Base-by-base conservation (phyloP, 2,888 invertebrate species). In the Polyommatus iphigenia region DNA sequence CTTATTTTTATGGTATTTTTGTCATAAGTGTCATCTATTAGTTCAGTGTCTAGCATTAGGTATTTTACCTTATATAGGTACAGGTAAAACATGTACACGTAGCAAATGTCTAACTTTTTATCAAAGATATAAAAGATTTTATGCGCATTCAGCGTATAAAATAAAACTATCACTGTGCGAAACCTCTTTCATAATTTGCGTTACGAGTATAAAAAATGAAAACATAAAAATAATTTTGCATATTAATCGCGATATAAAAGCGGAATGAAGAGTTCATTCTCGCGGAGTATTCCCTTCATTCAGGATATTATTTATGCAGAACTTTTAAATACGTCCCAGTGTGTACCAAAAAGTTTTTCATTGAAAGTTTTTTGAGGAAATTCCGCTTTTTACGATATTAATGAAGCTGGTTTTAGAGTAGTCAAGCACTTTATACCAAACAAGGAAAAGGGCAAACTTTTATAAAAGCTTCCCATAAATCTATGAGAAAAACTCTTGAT, bases 251-350 rank as follows among this genome's bases (percentile, higher is more conserved):
- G 13, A n/a, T 41, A 41, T 72, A 72, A 41, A 72, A 72, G 36
- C 8, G n/a, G 72, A 41, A 36, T 32, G 29, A 41, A 72, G 41
- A 41, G 72, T 41, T 41, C 41, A 41, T 8, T 24, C 29, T 71
- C 32, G 41, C 20, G 10, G 36, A 41, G 20, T 41, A 72, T 72
- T 72, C 41, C 10, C 72, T 41, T 20, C 41, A 41, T 41, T 36
- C 71, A 41, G 71, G n/a, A 67, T 72, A 72, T 75, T 75, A 75
- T 75, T 75, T 75, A 24, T 15, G 75, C 75, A 75, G 29, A 75
- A 54, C 54, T 75, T 75, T 54, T 54, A 54, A 75, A 75, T 75
- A 54, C 75, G 75, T 41, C 75, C 24, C 75, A 29, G 50, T 75
- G 75, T 75, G 73, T 46, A 73, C 46, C 15, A 50, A 54, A 73